These are phyloP conservation scores for Trichogramma pretiosum DNA, from an alignment of 1,140 invertebrate species.

Conservation along the genomic window DNA sequence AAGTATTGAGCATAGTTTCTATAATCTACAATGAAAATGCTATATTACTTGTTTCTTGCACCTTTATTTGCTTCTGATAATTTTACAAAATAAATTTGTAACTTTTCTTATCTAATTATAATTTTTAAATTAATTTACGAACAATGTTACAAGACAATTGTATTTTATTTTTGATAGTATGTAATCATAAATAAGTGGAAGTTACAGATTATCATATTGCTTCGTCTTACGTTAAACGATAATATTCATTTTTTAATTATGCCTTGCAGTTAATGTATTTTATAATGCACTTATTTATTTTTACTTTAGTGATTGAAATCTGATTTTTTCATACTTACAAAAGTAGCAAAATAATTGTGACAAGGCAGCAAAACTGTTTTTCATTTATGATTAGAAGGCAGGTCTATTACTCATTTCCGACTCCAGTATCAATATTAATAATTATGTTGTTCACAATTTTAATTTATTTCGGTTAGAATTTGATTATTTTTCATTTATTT, in stretches of 20 bases:
- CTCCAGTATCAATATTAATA: conserved; percentile 3
- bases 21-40: no score
- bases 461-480: background rate
- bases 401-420: conserved; percentile 3
- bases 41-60: no score
- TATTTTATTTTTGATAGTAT: no score
- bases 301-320: no score
- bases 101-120: no score
- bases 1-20: no score
- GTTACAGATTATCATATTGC: conserved; percentile 3
- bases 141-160: no score
- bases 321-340: conserved; percentile 33
- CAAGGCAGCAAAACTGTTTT: conserved; percentile 32
- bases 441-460: conserved; percentile 1
- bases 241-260: conserved; percentile 5
- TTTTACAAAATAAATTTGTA: conserved; percentile 12
- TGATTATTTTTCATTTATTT: no score
- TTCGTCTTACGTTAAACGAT: no score
- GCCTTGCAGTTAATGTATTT: background rate
- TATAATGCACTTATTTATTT: conserved; percentile 10
- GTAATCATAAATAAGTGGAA: no score
- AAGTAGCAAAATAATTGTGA: conserved; percentile 43
- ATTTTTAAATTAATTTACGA: no score
- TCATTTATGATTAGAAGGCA: conserved; percentile 11
- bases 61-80: conserved; percentile 3